These are phyloP conservation scores for Poeciliopsis paucimaculata DNA, from an alignment of 2,797 vertebrate species.

Conservation along the genomic window DNA sequence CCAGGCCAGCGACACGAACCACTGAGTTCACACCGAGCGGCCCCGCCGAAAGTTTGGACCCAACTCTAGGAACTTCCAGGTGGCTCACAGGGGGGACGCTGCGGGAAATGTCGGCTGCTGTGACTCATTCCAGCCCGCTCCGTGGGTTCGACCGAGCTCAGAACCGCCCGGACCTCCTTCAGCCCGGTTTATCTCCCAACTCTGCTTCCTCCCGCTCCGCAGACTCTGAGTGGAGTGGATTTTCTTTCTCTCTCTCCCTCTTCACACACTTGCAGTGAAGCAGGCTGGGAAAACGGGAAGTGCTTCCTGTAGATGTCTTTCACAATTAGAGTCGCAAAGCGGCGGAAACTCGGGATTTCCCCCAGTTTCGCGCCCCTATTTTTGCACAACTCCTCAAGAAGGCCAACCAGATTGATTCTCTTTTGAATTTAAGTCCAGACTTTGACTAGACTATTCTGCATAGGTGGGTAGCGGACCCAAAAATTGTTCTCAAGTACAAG, in stretches of 20 bases:
- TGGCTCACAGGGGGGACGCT: neutral
- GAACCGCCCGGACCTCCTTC: slow-evolving; percentile 42
- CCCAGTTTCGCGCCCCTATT: neutral
- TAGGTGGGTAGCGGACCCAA: neutral
- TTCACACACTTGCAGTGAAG: slow-evolving; percentile 15
- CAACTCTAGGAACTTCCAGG: slow-evolving; percentile 49
- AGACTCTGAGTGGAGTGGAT: slow-evolving; percentile 1
- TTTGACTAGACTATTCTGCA: neutral
- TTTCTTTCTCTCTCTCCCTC: neutral
- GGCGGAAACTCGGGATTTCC: neutral
- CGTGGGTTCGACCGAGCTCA: slow-evolving; percentile 18
- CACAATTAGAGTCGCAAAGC: slow-evolving; percentile 41
- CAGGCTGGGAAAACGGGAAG: accelerated
- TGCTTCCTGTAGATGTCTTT: slow-evolving; percentile 29
- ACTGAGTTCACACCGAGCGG: slow-evolving; percentile 22
- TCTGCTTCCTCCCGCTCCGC: slow-evolving; percentile 59
- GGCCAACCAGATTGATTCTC: neutral
- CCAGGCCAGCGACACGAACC: slow-evolving; percentile 30
- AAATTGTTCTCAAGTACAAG: neutral
- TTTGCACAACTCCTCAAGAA: neutral
- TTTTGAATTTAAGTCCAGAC: neutral
- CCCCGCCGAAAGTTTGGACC: slow-evolving; percentile 64
- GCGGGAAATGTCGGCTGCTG: neutral
- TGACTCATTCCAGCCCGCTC: slow-evolving; percentile 32
- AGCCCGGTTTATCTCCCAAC: slow-evolving; percentile 53